A percentile compares a stretch with the other conserved stretches of the same genome.
Evolutionary conservation across 2,113 vertebrate genomes (phyloP).

Genomic region (Varanus komodoensis): DNA sequence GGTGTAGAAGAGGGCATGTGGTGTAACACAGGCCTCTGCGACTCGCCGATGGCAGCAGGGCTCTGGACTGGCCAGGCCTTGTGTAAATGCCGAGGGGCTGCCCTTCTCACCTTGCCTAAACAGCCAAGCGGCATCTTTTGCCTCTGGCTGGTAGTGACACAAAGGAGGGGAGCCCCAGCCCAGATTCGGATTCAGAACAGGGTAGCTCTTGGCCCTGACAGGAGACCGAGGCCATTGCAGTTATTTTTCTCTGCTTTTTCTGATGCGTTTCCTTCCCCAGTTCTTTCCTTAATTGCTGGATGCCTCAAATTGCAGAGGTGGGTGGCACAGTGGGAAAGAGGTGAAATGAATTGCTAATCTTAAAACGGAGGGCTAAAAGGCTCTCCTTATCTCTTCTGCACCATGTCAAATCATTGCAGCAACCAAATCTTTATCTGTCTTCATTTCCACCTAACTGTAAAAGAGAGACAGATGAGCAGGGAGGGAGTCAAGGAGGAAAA

Average conservation of each 20-base stretch:
- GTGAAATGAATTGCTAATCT: neutral
- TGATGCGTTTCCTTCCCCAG: neutral
- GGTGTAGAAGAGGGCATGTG: neutral
- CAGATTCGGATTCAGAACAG: neutral
- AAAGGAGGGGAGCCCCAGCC: neutral
- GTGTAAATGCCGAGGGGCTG: no score
- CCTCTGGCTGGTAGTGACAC: neutral
- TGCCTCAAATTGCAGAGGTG: neutral
- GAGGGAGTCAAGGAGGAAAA: no score
- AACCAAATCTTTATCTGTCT: neutral
- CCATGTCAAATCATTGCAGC: neutral
- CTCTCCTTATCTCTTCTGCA: no score
- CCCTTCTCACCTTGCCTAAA: neutral
- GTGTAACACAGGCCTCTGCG: neutral
- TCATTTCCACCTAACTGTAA: neutral
- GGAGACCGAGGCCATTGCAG: neutral
- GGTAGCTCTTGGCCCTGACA: neutral
- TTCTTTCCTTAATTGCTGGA: neutral
- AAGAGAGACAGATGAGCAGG: neutral
- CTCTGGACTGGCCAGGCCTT: neutral
- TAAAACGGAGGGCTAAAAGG: neutral
- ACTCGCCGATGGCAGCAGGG: neutral
- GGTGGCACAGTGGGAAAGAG: neutral
- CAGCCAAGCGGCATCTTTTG: neutral
- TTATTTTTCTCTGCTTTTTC: neutral